Evolutionary conservation across 2,797 vertebrate species (phyloP).

Genomic region (Acanthurus leucopareius): DNA sequence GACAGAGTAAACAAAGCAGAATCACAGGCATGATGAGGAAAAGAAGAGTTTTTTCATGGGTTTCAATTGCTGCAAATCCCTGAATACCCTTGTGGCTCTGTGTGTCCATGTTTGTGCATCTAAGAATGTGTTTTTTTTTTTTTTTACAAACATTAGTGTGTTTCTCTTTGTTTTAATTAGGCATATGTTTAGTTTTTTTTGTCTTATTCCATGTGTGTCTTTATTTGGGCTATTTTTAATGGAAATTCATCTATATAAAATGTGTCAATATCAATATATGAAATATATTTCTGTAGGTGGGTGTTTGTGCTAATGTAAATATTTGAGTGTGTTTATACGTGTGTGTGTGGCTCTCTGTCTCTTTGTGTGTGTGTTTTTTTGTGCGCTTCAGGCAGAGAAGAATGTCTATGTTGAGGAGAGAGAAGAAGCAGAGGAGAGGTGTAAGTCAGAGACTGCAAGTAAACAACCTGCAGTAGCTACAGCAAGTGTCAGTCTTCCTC

Average conservation of each 20-base stretch:
- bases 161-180: conserved; percentile 46
- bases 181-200: neutral
- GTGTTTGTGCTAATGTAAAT: conserved; percentile 56
- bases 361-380: conserved; percentile 38
- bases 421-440: conserved; percentile 69
- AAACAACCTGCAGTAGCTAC: conserved; percentile 78
- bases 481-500: conserved; percentile 69
- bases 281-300: conserved; percentile 25
- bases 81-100: conserved; percentile 22
- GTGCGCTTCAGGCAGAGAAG: conserved; percentile 56
- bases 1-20: conserved; percentile 74
- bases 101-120: conserved; percentile 29
- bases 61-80: conserved; percentile 45
- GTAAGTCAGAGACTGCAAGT: conserved; percentile 68
- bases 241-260: conserved; percentile 30
- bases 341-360: conserved; percentile 16
- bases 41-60: conserved; percentile 37
- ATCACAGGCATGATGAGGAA: conserved; percentile 62
- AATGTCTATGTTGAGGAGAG: conserved; percentile 64
- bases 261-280: conserved; percentile 23
- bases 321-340: conserved; percentile 19
- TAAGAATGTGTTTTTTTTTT: conserved; percentile 6
- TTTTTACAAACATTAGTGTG: neutral
- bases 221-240: conserved; percentile 9
- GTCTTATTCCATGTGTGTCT: neutral